phyloP scores from a whole-genome alignment of 2,113 vertebrate species.

The Erythrocercus mccallii region DNA sequence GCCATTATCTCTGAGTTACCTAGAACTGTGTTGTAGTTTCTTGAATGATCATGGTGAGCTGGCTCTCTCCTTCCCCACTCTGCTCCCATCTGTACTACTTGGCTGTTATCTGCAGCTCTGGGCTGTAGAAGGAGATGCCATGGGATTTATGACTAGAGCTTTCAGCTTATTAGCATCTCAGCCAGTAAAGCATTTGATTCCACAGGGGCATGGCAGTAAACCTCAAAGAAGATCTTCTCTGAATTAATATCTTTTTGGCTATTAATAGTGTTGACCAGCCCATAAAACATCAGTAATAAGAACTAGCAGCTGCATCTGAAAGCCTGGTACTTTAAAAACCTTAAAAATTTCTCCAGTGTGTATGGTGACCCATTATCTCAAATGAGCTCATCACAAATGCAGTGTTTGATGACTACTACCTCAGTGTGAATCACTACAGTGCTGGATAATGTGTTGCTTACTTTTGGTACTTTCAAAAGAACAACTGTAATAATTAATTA shows the following conservation, averaged over 20 bases:
- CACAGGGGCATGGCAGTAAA: not conserved
- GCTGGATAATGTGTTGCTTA: constrained; percentile 30
- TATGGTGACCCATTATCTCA: not conserved
- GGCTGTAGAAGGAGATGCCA: not conserved
- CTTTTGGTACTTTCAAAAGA: constrained; percentile 41
- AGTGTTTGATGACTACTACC: not conserved
- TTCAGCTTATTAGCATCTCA: not conserved
- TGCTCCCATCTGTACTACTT: not conserved
- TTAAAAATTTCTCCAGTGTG: not conserved
- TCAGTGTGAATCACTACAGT: constrained; percentile 17
- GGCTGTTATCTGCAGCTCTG: not conserved
- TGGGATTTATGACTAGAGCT: not conserved
- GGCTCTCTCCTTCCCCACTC: not conserved
- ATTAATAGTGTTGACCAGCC: not conserved
- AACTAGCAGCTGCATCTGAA: not conserved
- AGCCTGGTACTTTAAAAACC: not conserved
- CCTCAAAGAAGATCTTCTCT: not conserved
- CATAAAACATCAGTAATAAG: not conserved
- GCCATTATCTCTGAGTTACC: not conserved
- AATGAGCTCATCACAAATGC: not conserved
- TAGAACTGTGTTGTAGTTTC: not conserved
- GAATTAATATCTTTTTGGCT: not conserved
- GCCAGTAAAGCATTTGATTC: not conserved
- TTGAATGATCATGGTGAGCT: not conserved
- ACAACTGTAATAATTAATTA: constrained; percentile 49